A percentile compares a stretch with the other conserved stretches of the same genome.
These are phyloP conservation scores for Macroramphosus scolopax DNA, from an alignment of 2,797 vertebrate genomes.

Conservation along the genomic window DNA sequence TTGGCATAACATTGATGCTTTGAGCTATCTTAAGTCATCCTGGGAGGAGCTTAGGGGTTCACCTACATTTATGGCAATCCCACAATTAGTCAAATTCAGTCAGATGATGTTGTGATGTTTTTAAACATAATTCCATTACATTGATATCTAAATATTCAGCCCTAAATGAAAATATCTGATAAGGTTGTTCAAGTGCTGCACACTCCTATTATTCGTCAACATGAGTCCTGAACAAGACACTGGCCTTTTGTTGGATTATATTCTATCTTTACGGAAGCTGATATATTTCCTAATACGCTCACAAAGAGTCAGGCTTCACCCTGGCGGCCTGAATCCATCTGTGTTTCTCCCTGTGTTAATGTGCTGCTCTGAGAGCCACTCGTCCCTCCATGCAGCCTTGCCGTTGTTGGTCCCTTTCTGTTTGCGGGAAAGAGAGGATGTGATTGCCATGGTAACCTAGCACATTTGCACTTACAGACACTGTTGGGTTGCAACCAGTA, in stretches of 20 bases:
- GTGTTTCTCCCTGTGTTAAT: conserved; percentile 64
- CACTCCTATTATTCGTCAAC: conserved; percentile 37
- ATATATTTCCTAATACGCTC: conserved; percentile 58
- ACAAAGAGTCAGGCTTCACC: conserved; percentile 51
- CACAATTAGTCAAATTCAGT: no score
- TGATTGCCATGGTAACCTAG: conserved; percentile 63
- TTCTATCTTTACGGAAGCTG: conserved; percentile 48
- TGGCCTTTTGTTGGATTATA: conserved; percentile 34
- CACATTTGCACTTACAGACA: conserved; percentile 31
- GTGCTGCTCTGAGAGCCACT: conserved; percentile 65
- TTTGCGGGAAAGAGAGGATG: conserved; percentile 39
- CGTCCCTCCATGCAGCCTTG: conserved; percentile 42
- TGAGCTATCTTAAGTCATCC: no score
- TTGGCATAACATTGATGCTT: no score
- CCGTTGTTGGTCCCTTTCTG: conserved; percentile 41
- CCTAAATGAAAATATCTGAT: conserved; percentile 11
- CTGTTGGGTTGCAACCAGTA: conserved; percentile 21
- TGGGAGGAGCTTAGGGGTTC: no score
- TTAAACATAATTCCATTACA: conserved; percentile 7
- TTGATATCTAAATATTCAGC: conserved; percentile 1
- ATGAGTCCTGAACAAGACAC: conserved; percentile 41
- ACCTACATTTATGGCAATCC: no score
- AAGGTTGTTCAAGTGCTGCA: conserved; percentile 5
- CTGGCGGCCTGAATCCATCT: conserved; percentile 58
- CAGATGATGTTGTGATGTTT: no score